Base-by-base conservation (phyloP, 92 coral and sea anemone genomes). In the Diadumene lineata region DNA sequence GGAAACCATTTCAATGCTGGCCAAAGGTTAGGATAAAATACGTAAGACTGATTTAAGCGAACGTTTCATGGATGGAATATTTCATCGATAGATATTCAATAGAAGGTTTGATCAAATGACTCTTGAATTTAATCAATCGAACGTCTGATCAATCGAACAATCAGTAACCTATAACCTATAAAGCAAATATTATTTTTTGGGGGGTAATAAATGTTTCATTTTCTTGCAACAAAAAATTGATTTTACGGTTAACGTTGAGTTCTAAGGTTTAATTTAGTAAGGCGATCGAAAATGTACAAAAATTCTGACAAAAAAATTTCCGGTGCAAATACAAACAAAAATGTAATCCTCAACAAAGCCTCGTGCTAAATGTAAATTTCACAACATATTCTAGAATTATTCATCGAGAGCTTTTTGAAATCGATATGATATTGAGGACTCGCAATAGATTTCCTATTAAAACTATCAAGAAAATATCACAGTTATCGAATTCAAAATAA, bases 261-360 rank as follows among this genome's bases (percentile, higher is more conserved):
- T n/a, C n/a, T n/a, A n/a, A n/a, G n/a, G n/a, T n/a, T n/a, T n/a
- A n/a, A n/a, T n/a, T n/a, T n/a, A n/a, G n/a, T n/a, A n/a, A n/a
- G n/a, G n/a, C n/a, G n/a, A n/a, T n/a, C n/a, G n/a, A n/a, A n/a
- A 18, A 58, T 8, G 6, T 26, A 31, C 15, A 22, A 9, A 58
- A 58, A 58, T 31, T 58, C 31, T 7, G 3, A 62, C 21, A 3
- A 62, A 62, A 15, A 19, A 21, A 27, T 30, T 62, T 62, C 68
- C 68, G 68, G 68, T 62, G 19, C 13, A 3, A 62, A 62, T 28
- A 62, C 43, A 62, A 62, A 62, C 68, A 62, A 27, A 58, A 58
- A 1, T 24, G 38, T 62, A 62, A 62, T 62, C 68, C 2, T 2
- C 43, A 28, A 62, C 24, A 1, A 28, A 6, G 23, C 43, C 21